A percentile compares a stretch with the other conserved stretches of the same genome.
Conservation (phyloP, 2,797 vertebrate species). For the Bucorvus abyssinicus region DNA sequence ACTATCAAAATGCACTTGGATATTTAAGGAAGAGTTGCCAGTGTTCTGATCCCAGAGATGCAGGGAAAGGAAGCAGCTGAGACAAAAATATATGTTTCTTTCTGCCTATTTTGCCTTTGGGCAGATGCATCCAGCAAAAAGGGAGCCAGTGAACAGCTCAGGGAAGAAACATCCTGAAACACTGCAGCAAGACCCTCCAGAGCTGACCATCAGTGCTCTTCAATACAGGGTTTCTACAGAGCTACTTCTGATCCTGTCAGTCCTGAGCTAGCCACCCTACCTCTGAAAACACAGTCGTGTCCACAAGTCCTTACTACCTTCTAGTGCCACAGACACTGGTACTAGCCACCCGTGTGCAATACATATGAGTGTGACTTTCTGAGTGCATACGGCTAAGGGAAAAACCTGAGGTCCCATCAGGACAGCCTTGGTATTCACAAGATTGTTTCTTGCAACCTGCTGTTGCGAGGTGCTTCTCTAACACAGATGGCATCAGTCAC, state of each 20-base stretch:
- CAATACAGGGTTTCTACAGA: neutral
- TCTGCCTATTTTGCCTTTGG: neutral
- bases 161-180: neutral
- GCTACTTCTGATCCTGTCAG: neutral
- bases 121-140: neutral
- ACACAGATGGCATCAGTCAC: neutral
- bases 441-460: neutral
- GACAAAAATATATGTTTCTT: neutral
- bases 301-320: neutral
- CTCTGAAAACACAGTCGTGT: neutral
- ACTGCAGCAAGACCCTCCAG: neutral
- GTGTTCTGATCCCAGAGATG: neutral
- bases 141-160: neutral
- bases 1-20: neutral
- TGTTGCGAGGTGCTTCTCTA: neutral
- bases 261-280: neutral
- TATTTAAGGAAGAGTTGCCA: neutral
- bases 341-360: rapidly evolving
- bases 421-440: neutral
- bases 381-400: neutral
- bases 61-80: neutral
- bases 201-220: neutral
- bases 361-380: neutral
- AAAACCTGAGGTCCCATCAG: neutral
- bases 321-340: neutral